Evolutionary conservation across 2,797 vertebrate species (phyloP).

Genomic region (Galago senegalensis): DNA sequence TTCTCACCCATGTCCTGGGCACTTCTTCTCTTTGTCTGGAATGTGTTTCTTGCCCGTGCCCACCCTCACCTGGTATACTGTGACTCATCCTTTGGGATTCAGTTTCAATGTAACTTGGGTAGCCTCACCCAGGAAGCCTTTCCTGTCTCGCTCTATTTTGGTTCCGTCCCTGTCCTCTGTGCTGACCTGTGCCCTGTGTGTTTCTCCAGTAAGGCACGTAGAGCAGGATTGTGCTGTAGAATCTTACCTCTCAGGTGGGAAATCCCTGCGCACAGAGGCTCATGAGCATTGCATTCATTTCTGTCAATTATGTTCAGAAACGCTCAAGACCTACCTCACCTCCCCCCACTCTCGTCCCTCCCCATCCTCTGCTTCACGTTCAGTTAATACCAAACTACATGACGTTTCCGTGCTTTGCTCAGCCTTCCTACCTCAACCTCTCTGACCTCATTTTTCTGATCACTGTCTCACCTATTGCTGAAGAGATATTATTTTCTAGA

Average conservation of each 20-base stretch:
- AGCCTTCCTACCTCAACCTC: not conserved
- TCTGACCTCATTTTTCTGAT: not conserved
- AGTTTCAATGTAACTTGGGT: not conserved
- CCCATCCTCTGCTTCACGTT: not conserved
- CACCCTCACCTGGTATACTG: not conserved
- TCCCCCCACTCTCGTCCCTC: not conserved
- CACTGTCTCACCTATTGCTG: not conserved
- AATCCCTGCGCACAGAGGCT: not conserved
- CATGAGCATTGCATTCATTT: not conserved
- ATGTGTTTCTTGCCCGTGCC: not conserved
- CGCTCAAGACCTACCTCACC: not conserved
- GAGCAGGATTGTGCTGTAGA: not conserved
- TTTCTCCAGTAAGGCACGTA: not conserved
- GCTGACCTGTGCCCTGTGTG: too few relatives aligned
- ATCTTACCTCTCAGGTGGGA: not conserved
- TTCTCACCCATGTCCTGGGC: not conserved
- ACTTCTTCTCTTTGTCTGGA: not conserved
- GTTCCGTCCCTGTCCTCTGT: not conserved
- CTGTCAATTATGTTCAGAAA: not conserved
- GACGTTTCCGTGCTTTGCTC: not conserved
- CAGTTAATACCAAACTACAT: not conserved
- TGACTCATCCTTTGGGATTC: not conserved
- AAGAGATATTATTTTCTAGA: not conserved
- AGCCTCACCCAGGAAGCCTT: not conserved
- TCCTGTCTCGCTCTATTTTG: not conserved